Evolutionary conservation across 2,888 invertebrate genomes (phyloP), one percentile per base, ranked within the genome.

Genomic region (Melanophora roralis): DNA sequence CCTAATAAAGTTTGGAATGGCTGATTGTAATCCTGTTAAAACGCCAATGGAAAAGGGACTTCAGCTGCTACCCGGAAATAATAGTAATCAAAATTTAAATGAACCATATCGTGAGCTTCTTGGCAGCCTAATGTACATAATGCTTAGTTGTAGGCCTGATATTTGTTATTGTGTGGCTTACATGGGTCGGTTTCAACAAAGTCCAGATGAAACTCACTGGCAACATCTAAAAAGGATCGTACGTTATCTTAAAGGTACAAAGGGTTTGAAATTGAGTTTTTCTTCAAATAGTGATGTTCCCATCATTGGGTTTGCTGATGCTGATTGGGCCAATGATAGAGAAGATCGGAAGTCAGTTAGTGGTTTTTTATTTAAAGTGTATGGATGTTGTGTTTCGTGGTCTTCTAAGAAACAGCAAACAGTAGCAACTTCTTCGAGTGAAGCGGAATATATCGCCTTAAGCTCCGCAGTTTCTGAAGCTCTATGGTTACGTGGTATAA

Each of bases 41-140:
- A 75, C 47, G 4, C 62, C 75, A 43, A 75, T 68, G 45, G 73
- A 47, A 51, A 75, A 75, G 23, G 23, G 62, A 34, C 12, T 74
- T 14, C 51, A 45, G 8, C 16, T 45, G 45, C 19, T 19, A 45
- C 19, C 19, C 19, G 45, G n/a, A n/a, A n/a, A n/a, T n/a, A n/a
- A n/a, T n/a, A n/a, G n/a, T n/a, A n/a, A n/a, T n/a, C n/a, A n/a
- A n/a, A n/a, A n/a, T n/a, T n/a, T n/a, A n/a, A n/a, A n/a, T n/a
- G n/a, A n/a, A n/a, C n/a, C n/a, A n/a, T n/a, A n/a, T n/a, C n/a
- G n/a, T n/a, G n/a, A n/a, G n/a, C n/a, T n/a, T n/a, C n/a, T n/a
- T n/a, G n/a, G 45, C 16, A 45, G 45, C 4, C 19, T 45, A 19
- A 19, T 45, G 45, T 45, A 45, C 8, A 19, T 9, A 6, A 45